phyloP scores from a whole-genome alignment of 2,888 invertebrate genomes.

The Dicyrtomina minuta region DNA sequence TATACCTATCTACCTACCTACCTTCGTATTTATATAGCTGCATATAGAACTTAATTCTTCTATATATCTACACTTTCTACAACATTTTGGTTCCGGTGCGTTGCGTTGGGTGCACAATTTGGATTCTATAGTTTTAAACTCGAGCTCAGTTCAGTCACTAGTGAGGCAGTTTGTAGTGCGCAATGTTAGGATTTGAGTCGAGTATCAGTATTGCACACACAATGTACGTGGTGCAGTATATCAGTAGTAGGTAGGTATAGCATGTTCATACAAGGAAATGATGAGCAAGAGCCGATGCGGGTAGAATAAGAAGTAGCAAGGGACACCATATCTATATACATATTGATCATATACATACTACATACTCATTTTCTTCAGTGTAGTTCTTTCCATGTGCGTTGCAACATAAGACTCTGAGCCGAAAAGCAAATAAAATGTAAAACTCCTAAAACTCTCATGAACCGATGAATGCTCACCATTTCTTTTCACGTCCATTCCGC shows the following conservation, averaged over 20 bases:
- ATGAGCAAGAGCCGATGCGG: background rate
- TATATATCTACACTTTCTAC: no score
- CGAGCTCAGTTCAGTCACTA: no score
- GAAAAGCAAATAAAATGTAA: constrained; percentile 53
- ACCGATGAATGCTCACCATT: constrained; percentile 21
- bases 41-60: no score
- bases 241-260: background rate
- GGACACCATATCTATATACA: background rate
- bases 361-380: background rate
- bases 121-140: no score
- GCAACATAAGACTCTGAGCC: constrained; percentile 40
- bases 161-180: background rate
- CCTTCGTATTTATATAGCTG: no score
- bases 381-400: no score
- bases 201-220: background rate
- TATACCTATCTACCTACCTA: no score
- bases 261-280: background rate
- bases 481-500: background rate
- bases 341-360: no score
- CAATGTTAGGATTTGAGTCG: background rate
- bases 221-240: background rate
- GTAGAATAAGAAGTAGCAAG: constrained; percentile 10
- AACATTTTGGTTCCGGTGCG: no score
- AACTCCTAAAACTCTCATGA: constrained; percentile 43
- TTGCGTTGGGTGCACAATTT: no score